These are phyloP conservation scores for Ichneumoninae sp. DNA, from an alignment of 2,888 invertebrate genomes.

Conservation along the genomic window DNA sequence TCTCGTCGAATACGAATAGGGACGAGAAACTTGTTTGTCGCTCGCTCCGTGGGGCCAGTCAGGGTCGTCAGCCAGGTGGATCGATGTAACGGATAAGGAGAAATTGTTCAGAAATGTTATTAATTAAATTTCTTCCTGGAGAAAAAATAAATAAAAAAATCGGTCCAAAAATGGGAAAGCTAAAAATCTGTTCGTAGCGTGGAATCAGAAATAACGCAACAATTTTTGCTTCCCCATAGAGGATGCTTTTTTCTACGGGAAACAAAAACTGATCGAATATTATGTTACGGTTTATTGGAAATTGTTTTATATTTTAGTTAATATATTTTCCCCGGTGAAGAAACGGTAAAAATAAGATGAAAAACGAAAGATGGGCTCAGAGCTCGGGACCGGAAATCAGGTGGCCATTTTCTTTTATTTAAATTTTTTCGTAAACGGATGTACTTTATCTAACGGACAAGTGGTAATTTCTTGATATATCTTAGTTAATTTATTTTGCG, in stretches of 20 bases:
- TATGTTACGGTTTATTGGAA: no score
- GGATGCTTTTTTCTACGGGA: not conserved
- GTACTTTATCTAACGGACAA: no score
- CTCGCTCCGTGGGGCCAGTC: constrained; percentile 37
- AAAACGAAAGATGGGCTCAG: no score
- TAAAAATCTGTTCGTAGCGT: constrained; percentile 18
- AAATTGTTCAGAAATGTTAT: not conserved
- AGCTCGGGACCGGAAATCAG: no score
- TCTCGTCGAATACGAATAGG: constrained; percentile 38
- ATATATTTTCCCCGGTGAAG: no score
- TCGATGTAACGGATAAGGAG: constrained; percentile 23
- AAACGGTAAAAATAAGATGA: no score
- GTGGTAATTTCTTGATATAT: no score
- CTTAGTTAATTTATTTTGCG: no score
- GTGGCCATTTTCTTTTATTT: no score
- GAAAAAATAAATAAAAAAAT: not conserved
- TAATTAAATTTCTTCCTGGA: no score
- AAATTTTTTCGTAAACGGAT: no score
- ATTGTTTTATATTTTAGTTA: no score
- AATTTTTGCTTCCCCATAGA: not conserved
- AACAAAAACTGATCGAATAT: not conserved
- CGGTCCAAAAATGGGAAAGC: constrained; percentile 12
- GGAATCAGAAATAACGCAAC: constrained; percentile 7
- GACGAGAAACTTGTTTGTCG: constrained; percentile 53
- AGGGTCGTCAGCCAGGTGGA: constrained; percentile 38